Evolutionary conservation across 2,888 invertebrate genomes (phyloP).

Genomic region (Tillus elongatus): DNA sequence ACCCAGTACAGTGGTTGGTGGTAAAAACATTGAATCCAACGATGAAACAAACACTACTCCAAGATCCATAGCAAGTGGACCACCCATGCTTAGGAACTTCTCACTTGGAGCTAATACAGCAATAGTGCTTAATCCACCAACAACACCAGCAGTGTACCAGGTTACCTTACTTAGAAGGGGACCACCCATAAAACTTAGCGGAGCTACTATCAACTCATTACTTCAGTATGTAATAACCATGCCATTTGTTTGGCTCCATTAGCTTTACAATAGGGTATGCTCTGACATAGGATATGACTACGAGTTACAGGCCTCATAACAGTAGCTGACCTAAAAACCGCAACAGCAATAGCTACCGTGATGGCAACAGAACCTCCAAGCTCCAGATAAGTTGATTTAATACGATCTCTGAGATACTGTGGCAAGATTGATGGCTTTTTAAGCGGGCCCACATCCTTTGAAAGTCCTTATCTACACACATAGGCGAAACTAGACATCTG

Average conservation of each 20-base stretch:
- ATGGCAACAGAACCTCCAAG: slow-evolving; percentile 79
- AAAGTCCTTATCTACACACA: too few species aligned
- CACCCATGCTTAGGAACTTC: slow-evolving; percentile 91
- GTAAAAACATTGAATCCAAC: slow-evolving; percentile 82
- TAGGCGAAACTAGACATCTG: too few species aligned
- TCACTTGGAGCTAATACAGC: slow-evolving; percentile 96
- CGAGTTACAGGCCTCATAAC: slow-evolving; percentile 83
- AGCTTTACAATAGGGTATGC: slow-evolving; percentile 77
- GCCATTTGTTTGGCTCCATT: slow-evolving; percentile 77
- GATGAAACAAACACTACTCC: slow-evolving; percentile 93
- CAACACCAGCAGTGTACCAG: slow-evolving; percentile 89
- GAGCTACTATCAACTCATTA: slow-evolving; percentile 91
- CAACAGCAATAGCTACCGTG: slow-evolving; percentile 75
- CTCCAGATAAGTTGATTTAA: slow-evolving; percentile 83
- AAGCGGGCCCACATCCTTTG: too few species aligned
- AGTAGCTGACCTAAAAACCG: slow-evolving; percentile 74
- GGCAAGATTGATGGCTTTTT: too few species aligned
- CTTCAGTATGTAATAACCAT: slow-evolving; percentile 77
- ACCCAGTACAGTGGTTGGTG: slow-evolving; percentile 82
- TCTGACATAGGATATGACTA: slow-evolving; percentile 70
- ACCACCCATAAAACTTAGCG: slow-evolving; percentile 85
- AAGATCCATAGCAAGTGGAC: slow-evolving; percentile 90
- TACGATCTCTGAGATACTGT: slow-evolving; percentile 79
- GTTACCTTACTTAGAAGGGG: slow-evolving; percentile 83
- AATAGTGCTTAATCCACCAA: slow-evolving; percentile 86